Evolutionary conservation across 2,888 invertebrate species (phyloP), one percentile per base, ranked within the genome.

Genomic region (Lasioglossum vierecki): DNA sequence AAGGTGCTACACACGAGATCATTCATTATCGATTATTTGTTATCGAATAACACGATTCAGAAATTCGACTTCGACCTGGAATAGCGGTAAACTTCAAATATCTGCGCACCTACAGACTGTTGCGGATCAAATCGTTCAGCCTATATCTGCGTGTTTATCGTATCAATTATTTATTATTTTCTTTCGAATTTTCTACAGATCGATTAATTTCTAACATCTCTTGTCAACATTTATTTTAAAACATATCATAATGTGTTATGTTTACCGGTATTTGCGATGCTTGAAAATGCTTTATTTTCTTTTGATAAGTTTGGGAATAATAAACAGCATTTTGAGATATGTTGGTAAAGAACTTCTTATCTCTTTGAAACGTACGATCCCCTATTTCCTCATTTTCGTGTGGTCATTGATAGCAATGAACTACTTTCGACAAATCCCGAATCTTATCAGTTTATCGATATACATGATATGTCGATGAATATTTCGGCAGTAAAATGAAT

Each of bases 371-470:
- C 18, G 41, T 72, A 30, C 41, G 11, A 6, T 66, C 76, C 13
- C 30, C 46, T 18, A 18, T 35, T 63, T 46, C 4, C 49, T 30
- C 63, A 53, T 49, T 57, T 44, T 5, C 6, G n/a, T 39, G 53
- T 72, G 18, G 75, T 72, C 30, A 4, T 39, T 57, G 79, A 79
- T 84, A 84, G 78, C 53, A 30, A 4, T 15, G 15, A 35, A 57
- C 18, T 49, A 84, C 15, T 57, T 79, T 76, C n/a, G 57, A 72
- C 72, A 73, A 85, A 71, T 77, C 75, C 4, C 41, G n/a, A 83
- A 80, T 81, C 86, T 87, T 87, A 87, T 87, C 87, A 79, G 35
- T 77, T 79, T 83, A 83, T 83, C 83, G 57, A 71, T 68, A 49
- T 13, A 41, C 26, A 22, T 30, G 53, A 86, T 66, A 81, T 41